Percentiles rank a stretch among this genome's conserved stretches.
Conservation (phyloP, 2,797 vertebrate species). For the Valencia hispanica region DNA sequence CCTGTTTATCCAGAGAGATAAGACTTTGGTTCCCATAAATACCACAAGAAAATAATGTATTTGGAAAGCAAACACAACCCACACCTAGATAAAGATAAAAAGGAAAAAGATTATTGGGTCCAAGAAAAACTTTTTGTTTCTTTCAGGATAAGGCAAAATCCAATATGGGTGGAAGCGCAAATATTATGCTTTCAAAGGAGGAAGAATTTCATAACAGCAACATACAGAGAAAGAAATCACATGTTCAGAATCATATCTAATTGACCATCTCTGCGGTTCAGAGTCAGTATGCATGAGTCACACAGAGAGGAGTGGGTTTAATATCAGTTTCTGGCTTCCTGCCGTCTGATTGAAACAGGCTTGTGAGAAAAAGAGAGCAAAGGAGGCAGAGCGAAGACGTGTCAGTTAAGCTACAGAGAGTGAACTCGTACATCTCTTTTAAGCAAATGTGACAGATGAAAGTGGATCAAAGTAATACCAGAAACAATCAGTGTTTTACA, state of each 20-base stretch:
- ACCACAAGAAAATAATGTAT: constrained; percentile 47
- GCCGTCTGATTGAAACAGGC: constrained; percentile 26
- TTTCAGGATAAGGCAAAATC: background rate
- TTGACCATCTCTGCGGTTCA: constrained; percentile 61
- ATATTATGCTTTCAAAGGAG: constrained; percentile 33
- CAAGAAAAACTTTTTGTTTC: constrained; percentile 43
- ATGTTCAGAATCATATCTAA: constrained; percentile 58
- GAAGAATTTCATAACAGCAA: constrained; percentile 25
- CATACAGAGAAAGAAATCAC: constrained; percentile 42
- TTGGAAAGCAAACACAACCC: constrained; percentile 36
- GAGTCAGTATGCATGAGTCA: constrained; percentile 38
- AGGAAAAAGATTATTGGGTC: constrained; percentile 38
- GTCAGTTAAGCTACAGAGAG: constrained; percentile 45
- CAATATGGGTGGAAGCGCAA: constrained; percentile 18
- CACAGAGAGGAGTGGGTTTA: constrained; percentile 25
- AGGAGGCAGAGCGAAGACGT: constrained; percentile 14
- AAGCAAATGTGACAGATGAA: constrained; percentile 56
- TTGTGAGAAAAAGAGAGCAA: constrained; percentile 21
- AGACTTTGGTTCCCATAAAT: constrained; percentile 42
- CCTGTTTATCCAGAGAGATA: constrained; percentile 33
- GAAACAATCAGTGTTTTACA: constrained; percentile 55
- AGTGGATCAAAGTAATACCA: constrained; percentile 50
- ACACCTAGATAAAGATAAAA: constrained; percentile 48
- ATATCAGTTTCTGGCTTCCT: constrained; percentile 36
- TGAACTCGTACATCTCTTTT: constrained; percentile 42